Base-by-base conservation (phyloP, 2,888 invertebrate genomes). In the Drosophila yooni region DNA sequence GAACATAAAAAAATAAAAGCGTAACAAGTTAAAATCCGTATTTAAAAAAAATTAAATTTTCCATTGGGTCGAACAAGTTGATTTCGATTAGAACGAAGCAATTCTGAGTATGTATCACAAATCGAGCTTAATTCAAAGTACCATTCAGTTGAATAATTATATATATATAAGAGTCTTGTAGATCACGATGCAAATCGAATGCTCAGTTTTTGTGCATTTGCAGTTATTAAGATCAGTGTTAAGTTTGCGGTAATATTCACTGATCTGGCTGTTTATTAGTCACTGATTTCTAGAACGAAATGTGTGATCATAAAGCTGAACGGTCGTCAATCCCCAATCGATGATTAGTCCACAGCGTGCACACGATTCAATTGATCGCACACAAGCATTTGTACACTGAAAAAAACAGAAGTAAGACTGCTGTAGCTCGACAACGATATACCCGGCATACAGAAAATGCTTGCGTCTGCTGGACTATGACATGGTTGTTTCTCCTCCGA, bases 121-220 rank as follows among this genome's bases (percentile, higher is more conserved):
- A n/a, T 40, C 40, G 40, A 40, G n/a, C 40, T 40, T 40, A 11
- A 11, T 21, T 5, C 11, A 43, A 43, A 21, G 40, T n/a, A n/a
- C 4, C n/a, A n/a, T n/a, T n/a, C n/a, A 40, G 4, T 10, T 40
- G 40, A 40, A n/a, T n/a, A 40, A n/a, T 3, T n/a, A 40, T n/a
- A 3, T 21, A 11, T 18, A 6, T 46, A 46, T 46, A 15, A 10
- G 1, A 13, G 15, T 27, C 18, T 31, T 50, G 38, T 10, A 72
- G 43, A 61, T 73, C 67, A 68, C 60, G 62, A 74, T 74, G 62
- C 25, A 54, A 52, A 65, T 52, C 8, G 15, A 54, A 33, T 34
- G 66, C 21, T 65, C 51, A 36, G 13, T 46, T 50, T 57, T 72
- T 29, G 50, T 52, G 18, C 53, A 51, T 52, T 51, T 43, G 43